Conservation (phyloP, 2,888 invertebrate genomes). For the Xanthorhoe designata region DNA sequence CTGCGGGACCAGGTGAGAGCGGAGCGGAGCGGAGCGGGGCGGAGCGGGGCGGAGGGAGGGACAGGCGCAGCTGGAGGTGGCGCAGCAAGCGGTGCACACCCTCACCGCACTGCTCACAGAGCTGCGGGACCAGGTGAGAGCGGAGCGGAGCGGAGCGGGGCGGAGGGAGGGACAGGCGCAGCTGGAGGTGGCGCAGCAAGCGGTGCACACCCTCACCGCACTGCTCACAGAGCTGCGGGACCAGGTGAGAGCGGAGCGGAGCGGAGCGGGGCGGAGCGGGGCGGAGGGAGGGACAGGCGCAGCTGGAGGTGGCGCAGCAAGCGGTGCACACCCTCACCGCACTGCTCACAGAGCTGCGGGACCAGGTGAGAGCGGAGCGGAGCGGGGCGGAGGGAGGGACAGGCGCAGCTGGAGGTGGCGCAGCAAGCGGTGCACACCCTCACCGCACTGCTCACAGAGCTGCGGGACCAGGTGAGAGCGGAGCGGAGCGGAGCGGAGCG, state of each 20-base stretch:
- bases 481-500: slow-evolving; percentile 97
- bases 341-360: slow-evolving; percentile 95
- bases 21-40: background rate
- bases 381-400: slow-evolving; percentile 93
- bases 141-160: background rate
- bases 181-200: background rate
- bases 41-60: too few relatives aligned
- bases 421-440: too few relatives aligned
- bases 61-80: background rate
- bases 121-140: slow-evolving; percentile 92
- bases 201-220: too few relatives aligned
- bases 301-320: slow-evolving; percentile 92
- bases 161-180: too few relatives aligned
- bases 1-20: slow-evolving; percentile 82
- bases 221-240: background rate
- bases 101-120: slow-evolving; percentile 95
- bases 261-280: slow-evolving; percentile 96
- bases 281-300: slow-evolving; percentile 93
- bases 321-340: slow-evolving; percentile 92
- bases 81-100: slow-evolving; percentile 89
- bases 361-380: slow-evolving; percentile 88
- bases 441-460: too few relatives aligned
- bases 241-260: slow-evolving; percentile 86
- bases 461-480: slow-evolving; percentile 87
- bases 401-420: slow-evolving; percentile 70